Evolutionary conservation across 1,140 invertebrate genomes (phyloP), one percentile per base, ranked within the genome.

Genomic region (Chionoecetes opilio): DNA sequence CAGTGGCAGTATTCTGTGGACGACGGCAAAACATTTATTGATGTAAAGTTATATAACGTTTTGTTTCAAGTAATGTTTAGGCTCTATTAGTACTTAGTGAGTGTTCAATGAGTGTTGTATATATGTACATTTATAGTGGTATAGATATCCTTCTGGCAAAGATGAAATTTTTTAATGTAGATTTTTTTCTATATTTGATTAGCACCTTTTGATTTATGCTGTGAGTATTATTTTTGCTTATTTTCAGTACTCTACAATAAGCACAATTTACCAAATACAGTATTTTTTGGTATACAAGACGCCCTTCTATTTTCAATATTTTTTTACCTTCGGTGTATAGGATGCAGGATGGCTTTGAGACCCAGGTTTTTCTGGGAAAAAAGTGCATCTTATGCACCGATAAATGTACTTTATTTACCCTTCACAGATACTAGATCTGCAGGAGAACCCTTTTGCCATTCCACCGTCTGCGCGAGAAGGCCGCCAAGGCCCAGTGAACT

Each of bases 1-100:
- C 29, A 21, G n/a, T 94, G 93, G 93, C 86, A 94, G 35, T 90
- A 90, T 84, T 94, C 93, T 2, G 6, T 90, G n/a, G 93, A 94
- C 32, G n/a, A 31, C 3, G 93, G 93, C 29, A 63, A 34, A 31
- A 94, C 93, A 3, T 94, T 41, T 26, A 82, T 88, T 21, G 34
- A 82, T 75, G 93, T 94, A 53, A 94, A 63, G 31, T 29, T 21
- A 32, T 0, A 53, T 14, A 53, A 53, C 32, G 0, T 5, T 75
- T 31, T 53, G 31, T 63, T 9, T 53, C 37, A 31, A 31, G n/a
- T 53, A 46, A 3, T 90, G 3, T n/a, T 21, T 75, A 21, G 63
- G n/a, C 6, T n/a, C 21, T n/a, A 75, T n/a, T 75, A 14, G 14
- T 46, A 6, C n/a, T 75, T 21, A 75, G 26, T 75, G 63, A n/a